Conservation (phyloP, 2,113 vertebrate species). For the Passer domesticus region DNA sequence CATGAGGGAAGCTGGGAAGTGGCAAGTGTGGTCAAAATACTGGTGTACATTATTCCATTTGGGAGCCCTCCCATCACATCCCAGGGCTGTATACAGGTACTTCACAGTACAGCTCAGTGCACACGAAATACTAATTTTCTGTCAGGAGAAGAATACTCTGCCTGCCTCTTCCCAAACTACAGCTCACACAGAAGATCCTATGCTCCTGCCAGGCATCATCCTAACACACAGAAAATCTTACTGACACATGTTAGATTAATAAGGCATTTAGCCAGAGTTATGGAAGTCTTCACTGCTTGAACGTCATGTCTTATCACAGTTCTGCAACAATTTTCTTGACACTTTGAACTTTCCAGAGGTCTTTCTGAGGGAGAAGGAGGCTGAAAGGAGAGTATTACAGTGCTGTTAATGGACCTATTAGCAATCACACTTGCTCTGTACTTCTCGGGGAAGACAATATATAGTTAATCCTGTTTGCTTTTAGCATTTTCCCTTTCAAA, state of each 20-base stretch:
- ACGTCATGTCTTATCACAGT: not conserved
- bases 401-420: not conserved
- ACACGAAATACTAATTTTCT: not conserved
- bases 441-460: not conserved
- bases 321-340: conserved; percentile 23
- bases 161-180: not conserved
- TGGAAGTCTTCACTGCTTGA: not conserved
- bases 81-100: not conserved
- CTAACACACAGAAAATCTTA: not conserved
- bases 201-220: not conserved
- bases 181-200: not conserved
- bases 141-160: not conserved
- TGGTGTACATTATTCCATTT: not conserved
- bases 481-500: not conserved
- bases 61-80: not conserved
- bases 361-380: not conserved
- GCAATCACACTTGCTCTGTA: not conserved
- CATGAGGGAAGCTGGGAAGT: not conserved
- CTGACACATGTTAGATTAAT: conserved; percentile 11
- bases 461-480: not conserved
- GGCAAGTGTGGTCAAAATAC: not conserved
- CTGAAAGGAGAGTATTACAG: not conserved
- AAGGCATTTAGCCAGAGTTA: conserved; percentile 2
- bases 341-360: conserved; percentile 35
- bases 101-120: not conserved